Conservation (phyloP, 1,140 invertebrate species). For the Listronotus bonariensis region DNA sequence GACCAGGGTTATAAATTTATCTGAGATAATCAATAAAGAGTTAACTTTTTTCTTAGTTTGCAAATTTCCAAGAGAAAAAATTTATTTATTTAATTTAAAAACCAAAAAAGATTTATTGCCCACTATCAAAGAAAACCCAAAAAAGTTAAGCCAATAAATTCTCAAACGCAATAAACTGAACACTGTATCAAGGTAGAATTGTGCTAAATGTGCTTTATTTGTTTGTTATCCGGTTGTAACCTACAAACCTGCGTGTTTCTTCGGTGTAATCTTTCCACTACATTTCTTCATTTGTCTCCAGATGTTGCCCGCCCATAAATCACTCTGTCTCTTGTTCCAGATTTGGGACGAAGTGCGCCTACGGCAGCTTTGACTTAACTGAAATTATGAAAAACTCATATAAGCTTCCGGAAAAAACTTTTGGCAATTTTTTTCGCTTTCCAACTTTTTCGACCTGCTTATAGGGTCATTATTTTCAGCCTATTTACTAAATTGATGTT, state of each 20-base stretch:
- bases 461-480: slow-evolving; percentile 34
- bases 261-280: slow-evolving; percentile 40
- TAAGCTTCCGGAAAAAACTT: slow-evolving; percentile 22
- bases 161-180: slow-evolving; percentile 43
- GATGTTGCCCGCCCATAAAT: slow-evolving; percentile 41
- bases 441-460: slow-evolving; percentile 31
- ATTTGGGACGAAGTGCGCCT: slow-evolving; percentile 12
- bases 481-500: slow-evolving; percentile 35
- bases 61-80: too few relatives aligned
- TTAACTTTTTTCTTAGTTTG: too few relatives aligned
- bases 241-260: slow-evolving; percentile 38
- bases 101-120: slow-evolving; percentile 14
- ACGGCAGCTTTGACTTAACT: slow-evolving; percentile 10
- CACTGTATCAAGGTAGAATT: slow-evolving; percentile 35
- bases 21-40: too few relatives aligned
- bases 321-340: slow-evolving; percentile 17
- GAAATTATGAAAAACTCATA: slow-evolving; percentile 28
- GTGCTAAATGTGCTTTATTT: slow-evolving; percentile 46
- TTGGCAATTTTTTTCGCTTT: slow-evolving; percentile 27
- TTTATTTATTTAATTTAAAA: not conserved
- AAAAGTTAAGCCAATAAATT: slow-evolving; percentile 40
- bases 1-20: too few relatives aligned
- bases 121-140: slow-evolving; percentile 6
- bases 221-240: slow-evolving; percentile 45
- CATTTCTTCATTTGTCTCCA: slow-evolving; percentile 50